A percentile compares a stretch with the other conserved stretches of the same genome.
phyloP scores from a whole-genome alignment of 2,113 vertebrate species.

The Semnopithecus entellus region DNA sequence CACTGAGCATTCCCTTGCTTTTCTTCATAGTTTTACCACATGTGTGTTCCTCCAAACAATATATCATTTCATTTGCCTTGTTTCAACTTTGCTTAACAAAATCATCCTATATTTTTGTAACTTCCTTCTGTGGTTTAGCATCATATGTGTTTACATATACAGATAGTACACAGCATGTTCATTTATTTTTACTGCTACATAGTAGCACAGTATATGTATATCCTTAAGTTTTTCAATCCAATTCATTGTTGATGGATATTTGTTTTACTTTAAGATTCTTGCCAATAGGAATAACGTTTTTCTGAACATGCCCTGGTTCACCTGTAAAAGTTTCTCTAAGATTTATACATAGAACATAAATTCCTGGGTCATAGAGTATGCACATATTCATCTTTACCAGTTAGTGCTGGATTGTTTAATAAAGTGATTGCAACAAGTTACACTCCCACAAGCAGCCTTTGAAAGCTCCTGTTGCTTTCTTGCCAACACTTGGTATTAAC shows the following conservation, averaged over 20 bases:
- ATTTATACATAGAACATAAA: not conserved
- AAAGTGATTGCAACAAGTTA: not conserved
- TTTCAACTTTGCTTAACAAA: not conserved
- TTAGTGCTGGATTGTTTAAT: not conserved
- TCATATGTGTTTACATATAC: not conserved
- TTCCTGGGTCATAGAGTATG: not conserved
- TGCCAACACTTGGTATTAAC: not conserved
- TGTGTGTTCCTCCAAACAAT: not conserved
- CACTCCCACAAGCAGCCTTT: not conserved
- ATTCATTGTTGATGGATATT: not conserved
- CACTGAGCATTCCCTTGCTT: not conserved
- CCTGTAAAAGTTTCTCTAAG: not conserved
- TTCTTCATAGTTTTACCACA: not conserved
- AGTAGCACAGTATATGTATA: not conserved
- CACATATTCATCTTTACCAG: not conserved
- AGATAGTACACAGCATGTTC: not conserved
- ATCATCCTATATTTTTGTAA: not conserved
- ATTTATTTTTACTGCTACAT: not conserved
- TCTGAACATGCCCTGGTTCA: not conserved
- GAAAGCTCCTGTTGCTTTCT: not conserved
- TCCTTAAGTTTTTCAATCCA: not conserved
- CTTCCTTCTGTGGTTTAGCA: not conserved
- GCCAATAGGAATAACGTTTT: not conserved
- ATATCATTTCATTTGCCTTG: not conserved
- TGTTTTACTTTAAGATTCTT: not conserved